Evolutionary conservation across 35 echinoderm and acorn worm genomes (phyloP), one percentile per base, ranked within the genome.

Genomic region (Chiridota heheva): DNA sequence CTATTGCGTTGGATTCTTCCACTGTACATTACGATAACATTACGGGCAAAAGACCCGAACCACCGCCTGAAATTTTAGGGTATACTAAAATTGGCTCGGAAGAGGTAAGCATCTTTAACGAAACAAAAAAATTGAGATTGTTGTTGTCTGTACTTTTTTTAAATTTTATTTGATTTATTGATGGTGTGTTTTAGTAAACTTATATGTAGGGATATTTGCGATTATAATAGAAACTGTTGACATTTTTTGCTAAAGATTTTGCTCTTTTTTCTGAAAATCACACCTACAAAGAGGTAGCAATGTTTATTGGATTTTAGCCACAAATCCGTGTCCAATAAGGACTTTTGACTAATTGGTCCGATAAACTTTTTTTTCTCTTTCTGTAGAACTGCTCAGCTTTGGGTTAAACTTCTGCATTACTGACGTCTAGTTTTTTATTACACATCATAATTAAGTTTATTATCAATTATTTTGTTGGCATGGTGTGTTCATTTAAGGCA

Each of bases 1-100:
- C 75, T 17, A 58, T 57, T n/a, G 42, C 75, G 18, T 37, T 78
- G 2, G 75, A 78, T 58, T 49, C 75, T 17, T 51, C 70, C 70
- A 25, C 20, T 5, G 42, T 76, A 33, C 36, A 58, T 28, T 78
- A 60, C 53, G 30, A 40, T 2, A 60, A 78, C 30, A 22, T 18
- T 34, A 78, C 40, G 25, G 34, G 33, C 15, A 78, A 49, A 0
- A 62, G 62, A 25, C 49, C 75, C 2, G 42, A 37, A 5, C 75
- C 75, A 36, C 75, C 75, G 3, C 75, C 75, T 16, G 51, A 25
- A 18, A 58, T 78, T 1, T 57, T 36, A n/a, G 75, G 75, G 32
- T 78, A 78, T 61, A 38, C 58, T 10, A 78, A 42, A 35, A 78
- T 78, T 13, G 35, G 42, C 27, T 36, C 34, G 15, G 75, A 43